phyloP scores from a whole-genome alignment of 2,888 invertebrate genomes.

The Cephus rjabovi region DNA sequence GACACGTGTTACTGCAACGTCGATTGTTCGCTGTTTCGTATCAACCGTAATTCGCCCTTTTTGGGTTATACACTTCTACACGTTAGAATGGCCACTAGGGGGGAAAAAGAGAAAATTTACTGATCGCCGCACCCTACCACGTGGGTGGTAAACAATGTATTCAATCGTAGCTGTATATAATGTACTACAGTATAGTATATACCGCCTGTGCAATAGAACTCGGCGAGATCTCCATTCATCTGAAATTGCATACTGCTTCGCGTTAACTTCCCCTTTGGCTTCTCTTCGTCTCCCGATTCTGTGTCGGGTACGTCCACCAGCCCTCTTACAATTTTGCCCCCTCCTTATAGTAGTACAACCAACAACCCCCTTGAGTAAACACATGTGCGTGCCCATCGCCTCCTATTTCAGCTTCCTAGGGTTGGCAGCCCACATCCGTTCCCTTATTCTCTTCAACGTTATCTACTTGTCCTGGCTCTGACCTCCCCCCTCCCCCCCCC shows the following conservation, averaged over 20 bases:
- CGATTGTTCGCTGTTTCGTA: neutral
- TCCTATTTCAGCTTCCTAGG: slow-evolving; percentile 18
- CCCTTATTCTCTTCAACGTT: slow-evolving; percentile 9
- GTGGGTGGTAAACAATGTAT: neutral
- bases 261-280: neutral
- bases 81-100: neutral
- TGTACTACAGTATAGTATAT: neutral
- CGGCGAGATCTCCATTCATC: slow-evolving; percentile 42
- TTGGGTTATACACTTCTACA: neutral
- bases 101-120: neutral
- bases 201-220: neutral
- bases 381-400: slow-evolving; percentile 31
- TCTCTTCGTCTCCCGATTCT: neutral
- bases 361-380: slow-evolving; percentile 29
- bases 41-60: neutral
- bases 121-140: neutral
- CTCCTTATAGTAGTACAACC: neutral
- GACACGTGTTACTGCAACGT: neutral
- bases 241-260: slow-evolving; percentile 49
- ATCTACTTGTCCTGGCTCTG: neutral
- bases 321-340: neutral
- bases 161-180: neutral
- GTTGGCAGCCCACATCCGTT: slow-evolving; percentile 10
- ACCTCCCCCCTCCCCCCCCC: neutral
- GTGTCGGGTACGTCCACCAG: neutral